These are phyloP conservation scores for Drosophila prolongata DNA, from an alignment of 2,888 invertebrate genomes.

Conservation along the genomic window DNA sequence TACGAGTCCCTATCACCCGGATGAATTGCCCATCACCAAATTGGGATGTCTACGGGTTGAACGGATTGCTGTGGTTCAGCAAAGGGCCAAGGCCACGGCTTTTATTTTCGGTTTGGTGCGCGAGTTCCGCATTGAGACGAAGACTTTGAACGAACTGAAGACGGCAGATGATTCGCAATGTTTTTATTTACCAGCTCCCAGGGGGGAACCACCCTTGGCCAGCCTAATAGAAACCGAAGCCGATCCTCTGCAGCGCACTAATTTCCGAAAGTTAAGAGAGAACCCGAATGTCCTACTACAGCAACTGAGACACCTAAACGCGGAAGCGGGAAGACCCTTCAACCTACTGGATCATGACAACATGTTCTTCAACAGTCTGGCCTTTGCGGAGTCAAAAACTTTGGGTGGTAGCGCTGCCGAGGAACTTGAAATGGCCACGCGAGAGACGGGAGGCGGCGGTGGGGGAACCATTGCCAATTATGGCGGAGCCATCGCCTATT, in stretches of 20 bases:
- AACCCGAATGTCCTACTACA: conserved; percentile 74
- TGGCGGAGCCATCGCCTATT: conserved; percentile 12
- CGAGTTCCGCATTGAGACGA: conserved; percentile 76
- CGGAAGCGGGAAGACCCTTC: conserved; percentile 49
- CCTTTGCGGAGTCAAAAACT: conserved; percentile 24
- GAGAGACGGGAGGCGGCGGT: conserved; percentile 8
- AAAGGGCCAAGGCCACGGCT: not conserved
- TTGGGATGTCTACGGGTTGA: conserved; percentile 18
- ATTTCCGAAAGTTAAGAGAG: conserved; percentile 72
- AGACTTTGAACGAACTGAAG: conserved; percentile 76
- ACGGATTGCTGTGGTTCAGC: not conserved
- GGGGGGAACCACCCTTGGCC: not conserved
- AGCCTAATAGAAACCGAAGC: not conserved
- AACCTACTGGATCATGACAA: conserved; percentile 82
- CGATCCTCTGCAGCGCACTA: conserved; percentile 67
- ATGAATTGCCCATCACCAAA: conserved; percentile 25
- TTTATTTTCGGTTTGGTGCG: conserved; percentile 46
- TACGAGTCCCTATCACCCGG: conserved; percentile 10
- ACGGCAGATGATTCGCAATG: conserved; percentile 58
- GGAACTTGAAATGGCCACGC: not conserved
- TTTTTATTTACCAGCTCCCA: conserved; percentile 70
- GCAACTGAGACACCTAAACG: conserved; percentile 62
- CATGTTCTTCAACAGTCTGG: conserved; percentile 77
- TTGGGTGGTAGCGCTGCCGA: not conserved
- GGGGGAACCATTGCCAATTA: not conserved